These are phyloP conservation scores for Sus scrofa DNA, from an alignment of 2,113 vertebrate genomes.

Conservation along the genomic window DNA sequence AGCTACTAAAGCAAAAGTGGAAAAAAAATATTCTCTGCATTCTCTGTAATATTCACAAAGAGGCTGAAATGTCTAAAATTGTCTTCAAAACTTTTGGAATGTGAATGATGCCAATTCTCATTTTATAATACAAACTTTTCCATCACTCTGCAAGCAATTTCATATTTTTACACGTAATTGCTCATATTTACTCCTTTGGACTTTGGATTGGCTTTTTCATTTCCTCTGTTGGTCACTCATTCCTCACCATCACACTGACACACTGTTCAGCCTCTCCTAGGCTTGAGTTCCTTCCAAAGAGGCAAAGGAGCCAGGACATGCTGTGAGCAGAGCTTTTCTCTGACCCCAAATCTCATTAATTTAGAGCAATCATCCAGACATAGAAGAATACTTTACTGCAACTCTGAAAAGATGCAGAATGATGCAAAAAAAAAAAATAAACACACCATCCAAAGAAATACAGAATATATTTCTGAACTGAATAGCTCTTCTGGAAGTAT, in stretches of 20 bases:
- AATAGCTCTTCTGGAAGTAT: neutral
- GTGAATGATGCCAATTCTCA: neutral
- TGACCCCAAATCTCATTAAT: neutral
- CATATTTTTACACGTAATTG: neutral
- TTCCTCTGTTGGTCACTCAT: neutral
- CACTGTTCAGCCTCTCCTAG: fast-evolving
- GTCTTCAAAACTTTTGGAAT: neutral
- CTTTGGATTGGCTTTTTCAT: neutral
- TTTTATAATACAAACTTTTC: neutral
- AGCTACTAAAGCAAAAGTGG: neutral
- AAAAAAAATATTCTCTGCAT: neutral
- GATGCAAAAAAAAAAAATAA: neutral
- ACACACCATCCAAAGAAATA: neutral
- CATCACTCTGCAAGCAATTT: neutral
- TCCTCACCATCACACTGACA: too few relatives aligned
- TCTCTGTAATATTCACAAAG: neutral
- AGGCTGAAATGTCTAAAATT: neutral
- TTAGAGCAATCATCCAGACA: neutral
- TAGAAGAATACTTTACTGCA: neutral
- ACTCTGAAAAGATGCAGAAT: neutral
- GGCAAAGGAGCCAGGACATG: too few relatives aligned
- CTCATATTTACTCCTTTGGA: neutral
- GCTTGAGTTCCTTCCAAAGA: neutral
- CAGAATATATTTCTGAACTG: neutral
- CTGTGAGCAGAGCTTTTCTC: neutral